A percentile compares a stretch with the other conserved stretches of the same genome.
phyloP scores from a whole-genome alignment of 2,113 vertebrate species.

The Salvelinus sp. region DNA sequence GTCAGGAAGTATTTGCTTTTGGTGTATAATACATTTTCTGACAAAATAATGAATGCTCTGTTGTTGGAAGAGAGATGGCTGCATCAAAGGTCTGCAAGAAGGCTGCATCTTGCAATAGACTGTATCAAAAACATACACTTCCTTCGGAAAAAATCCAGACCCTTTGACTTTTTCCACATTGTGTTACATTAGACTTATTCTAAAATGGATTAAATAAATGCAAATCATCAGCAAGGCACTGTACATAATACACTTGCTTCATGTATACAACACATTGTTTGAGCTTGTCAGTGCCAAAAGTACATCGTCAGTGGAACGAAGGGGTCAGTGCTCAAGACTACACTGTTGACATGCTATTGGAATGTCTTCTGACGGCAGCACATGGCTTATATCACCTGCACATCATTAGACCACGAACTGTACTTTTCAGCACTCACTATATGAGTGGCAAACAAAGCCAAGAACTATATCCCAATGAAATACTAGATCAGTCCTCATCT shows the following conservation, averaged over 20 bases:
- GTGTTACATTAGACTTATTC: too few species aligned
- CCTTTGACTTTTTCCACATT: too few species aligned
- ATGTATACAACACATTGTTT: constrained; percentile 48
- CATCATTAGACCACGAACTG: constrained; percentile 48
- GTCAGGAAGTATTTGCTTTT: not conserved
- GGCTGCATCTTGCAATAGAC: not conserved
- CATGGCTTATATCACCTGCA: constrained; percentile 67
- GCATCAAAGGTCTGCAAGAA: not conserved
- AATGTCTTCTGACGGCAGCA: constrained; percentile 47
- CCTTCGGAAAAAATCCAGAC: too few species aligned
- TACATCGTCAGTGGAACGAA: constrained; percentile 54
- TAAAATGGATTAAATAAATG: too few species aligned
- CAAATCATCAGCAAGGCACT: too few species aligned
- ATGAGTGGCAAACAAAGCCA: constrained; percentile 48
- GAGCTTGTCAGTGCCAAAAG: constrained; percentile 50
- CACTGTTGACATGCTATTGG: constrained; percentile 48
- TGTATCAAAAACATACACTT: not conserved
- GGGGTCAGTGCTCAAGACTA: constrained; percentile 43
- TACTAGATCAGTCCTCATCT: constrained; percentile 53
- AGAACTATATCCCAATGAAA: constrained; percentile 57
- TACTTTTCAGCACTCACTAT: constrained; percentile 33
- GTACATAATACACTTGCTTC: not conserved
- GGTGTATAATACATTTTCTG: not conserved
- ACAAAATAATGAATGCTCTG: not conserved
- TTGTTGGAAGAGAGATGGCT: not conserved